Conservation (phyloP, 2,797 vertebrate genomes). For the Brachyalestes nurse region DNA sequence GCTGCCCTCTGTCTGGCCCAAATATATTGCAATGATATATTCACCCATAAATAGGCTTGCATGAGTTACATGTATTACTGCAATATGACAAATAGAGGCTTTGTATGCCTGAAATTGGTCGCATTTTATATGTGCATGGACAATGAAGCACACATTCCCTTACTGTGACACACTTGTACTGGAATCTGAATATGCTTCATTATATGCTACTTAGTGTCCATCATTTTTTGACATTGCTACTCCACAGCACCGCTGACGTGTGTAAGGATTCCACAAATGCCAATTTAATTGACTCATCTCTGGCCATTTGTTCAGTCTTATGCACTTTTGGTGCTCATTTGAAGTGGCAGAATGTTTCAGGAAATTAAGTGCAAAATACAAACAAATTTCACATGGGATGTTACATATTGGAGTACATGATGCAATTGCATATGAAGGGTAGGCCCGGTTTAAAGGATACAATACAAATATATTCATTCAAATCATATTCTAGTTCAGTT, state of each 20-base stretch:
- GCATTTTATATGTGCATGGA: conserved; percentile 10
- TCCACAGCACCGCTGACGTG: background rate
- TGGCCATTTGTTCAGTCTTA: background rate
- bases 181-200: background rate
- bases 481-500: too few species aligned
- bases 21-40: conserved; percentile 19
- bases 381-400: background rate
- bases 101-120: conserved; percentile 11
- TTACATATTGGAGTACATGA: background rate
- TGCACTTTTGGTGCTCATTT: too few species aligned
- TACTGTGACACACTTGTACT: background rate
- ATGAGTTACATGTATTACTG: background rate
- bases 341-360: background rate
- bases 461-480: too few species aligned
- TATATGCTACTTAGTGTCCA: conserved; percentile 14
- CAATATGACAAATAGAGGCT: conserved; percentile 9
- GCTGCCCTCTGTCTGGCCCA: conserved; percentile 28
- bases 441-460: background rate
- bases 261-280: background rate
- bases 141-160: conserved; percentile 4
- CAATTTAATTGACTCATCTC: background rate
- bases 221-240: background rate
- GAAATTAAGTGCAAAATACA: background rate
- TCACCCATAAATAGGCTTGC: background rate
- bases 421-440: background rate